These are phyloP conservation scores for Pangasianodon gigas DNA, from an alignment of 2,113 vertebrate species.

Conservation along the genomic window DNA sequence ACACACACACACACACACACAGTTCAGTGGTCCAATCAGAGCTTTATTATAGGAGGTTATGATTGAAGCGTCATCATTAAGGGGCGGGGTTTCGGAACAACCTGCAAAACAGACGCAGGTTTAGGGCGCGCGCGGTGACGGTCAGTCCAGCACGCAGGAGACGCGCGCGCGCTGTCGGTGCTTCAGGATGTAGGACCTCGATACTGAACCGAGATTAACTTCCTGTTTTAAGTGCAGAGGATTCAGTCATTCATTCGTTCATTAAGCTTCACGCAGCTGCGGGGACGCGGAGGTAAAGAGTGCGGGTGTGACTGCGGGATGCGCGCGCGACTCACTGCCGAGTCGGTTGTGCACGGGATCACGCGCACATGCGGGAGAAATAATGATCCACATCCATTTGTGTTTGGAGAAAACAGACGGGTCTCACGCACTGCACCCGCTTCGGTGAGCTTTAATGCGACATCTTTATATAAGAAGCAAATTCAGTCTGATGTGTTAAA, in stretches of 20 bases:
- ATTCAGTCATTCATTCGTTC: background rate
- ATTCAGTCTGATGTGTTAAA: background rate
- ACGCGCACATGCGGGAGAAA: background rate
- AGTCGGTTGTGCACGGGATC: background rate
- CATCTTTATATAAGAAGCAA: too few relatives aligned
- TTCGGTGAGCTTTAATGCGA: background rate
- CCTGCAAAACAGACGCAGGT: background rate
- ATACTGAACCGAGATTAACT: background rate
- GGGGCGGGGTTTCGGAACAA: background rate
- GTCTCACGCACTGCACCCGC: background rate
- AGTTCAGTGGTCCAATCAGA: background rate
- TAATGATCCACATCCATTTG: background rate
- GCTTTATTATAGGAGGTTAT: background rate
- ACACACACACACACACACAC: background rate
- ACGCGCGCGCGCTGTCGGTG: background rate
- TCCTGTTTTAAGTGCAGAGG: background rate
- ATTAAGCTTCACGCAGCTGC: background rate
- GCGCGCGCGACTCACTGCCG: background rate
- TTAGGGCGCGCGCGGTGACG: background rate
- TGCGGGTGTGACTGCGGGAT: background rate
- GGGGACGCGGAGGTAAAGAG: background rate
- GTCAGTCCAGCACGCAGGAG: background rate
- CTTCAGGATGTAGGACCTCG: background rate
- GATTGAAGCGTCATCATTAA: background rate
- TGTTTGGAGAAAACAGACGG: background rate